These are phyloP conservation scores for Bibio marci DNA, from an alignment of 2,888 invertebrate genomes.

Conservation along the genomic window DNA sequence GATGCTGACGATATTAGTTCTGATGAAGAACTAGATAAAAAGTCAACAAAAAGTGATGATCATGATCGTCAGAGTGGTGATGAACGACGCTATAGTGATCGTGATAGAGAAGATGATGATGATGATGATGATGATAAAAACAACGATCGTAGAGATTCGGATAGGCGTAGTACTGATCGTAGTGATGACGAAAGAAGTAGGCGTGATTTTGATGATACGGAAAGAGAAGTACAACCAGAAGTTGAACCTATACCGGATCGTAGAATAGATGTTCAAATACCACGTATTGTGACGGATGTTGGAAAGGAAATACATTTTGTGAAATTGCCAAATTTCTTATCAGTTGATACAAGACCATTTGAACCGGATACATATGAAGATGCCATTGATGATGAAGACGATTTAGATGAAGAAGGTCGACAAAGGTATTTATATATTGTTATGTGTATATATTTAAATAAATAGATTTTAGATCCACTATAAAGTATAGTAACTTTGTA, in stretches of 20 bases:
- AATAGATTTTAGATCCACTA: slow-evolving; percentile 2
- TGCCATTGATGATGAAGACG: slow-evolving; percentile 97
- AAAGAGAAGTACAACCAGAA: slow-evolving; percentile 54
- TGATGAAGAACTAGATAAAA: slow-evolving; percentile 20
- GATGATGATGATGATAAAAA: slow-evolving; percentile 19
- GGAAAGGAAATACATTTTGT: slow-evolving; percentile 90
- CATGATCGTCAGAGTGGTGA: slow-evolving; percentile 32
- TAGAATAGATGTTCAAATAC: slow-evolving; percentile 91
- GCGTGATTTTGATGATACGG: slow-evolving; percentile 17
- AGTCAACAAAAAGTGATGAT: slow-evolving; percentile 19
- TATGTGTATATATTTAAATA: background rate
- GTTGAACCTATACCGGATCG: slow-evolving; percentile 78
- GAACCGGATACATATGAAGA: slow-evolving; percentile 92
- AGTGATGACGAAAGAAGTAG: slow-evolving; percentile 14
- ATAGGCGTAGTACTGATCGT: slow-evolving; percentile 12
- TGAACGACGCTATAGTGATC: slow-evolving; percentile 17
- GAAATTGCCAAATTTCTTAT: slow-evolving; percentile 94
- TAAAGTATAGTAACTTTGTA: slow-evolving; percentile 18
- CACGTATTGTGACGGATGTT: slow-evolving; percentile 81
- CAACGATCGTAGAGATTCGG: slow-evolving; percentile 18
- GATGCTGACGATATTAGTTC: slow-evolving; percentile 6
- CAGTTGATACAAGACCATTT: slow-evolving; percentile 93
- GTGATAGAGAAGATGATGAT: slow-evolving; percentile 25
- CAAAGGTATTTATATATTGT: slow-evolving; percentile 13
- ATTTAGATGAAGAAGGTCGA: slow-evolving; percentile 92